A percentile compares a stretch with the other conserved stretches of the same genome.
Evolutionary conservation across 2,888 invertebrate genomes (phyloP).

Genomic region (Rhimphoctona megacephalus): DNA sequence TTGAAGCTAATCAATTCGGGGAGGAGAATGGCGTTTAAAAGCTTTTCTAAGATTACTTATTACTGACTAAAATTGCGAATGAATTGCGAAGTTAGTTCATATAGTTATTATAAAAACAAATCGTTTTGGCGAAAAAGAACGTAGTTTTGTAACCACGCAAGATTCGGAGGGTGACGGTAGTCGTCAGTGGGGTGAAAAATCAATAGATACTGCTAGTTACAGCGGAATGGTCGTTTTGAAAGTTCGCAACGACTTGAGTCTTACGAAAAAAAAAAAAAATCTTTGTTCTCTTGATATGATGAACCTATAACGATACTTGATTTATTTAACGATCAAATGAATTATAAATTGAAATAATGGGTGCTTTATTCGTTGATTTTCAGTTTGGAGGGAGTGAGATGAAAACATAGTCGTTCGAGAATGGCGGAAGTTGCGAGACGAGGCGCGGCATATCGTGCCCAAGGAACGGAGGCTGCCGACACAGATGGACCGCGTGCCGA

Average conservation of each 20-base stretch:
- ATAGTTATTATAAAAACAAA: not conserved
- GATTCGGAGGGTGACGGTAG: conserved; percentile 15
- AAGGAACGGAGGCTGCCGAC: conserved; percentile 63
- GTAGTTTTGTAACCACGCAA: not conserved
- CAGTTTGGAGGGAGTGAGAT: conserved; percentile 58
- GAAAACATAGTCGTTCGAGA: conserved; percentile 49
- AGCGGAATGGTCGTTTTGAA: conserved; percentile 33
- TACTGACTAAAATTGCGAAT: not conserved
- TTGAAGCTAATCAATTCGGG: conserved; percentile 32
- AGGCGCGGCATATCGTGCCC: conserved; percentile 67
- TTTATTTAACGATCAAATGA: conserved; percentile 6
- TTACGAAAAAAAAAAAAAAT: conserved; percentile 2
- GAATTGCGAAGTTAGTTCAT: not conserved
- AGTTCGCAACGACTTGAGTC: not conserved
- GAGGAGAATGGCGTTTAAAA: conserved; percentile 24
- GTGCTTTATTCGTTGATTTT: conserved; percentile 62
- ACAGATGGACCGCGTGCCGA: conserved; percentile 57
- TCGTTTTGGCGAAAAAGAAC: not conserved
- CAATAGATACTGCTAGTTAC: conserved; percentile 65
- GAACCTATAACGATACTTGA: not conserved
- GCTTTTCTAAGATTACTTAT: not conserved
- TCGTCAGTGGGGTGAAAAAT: conserved; percentile 61
- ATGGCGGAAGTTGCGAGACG: conserved; percentile 71
- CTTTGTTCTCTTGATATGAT: not conserved
- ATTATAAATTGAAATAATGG: conserved; percentile 40